Percentiles rank a stretch among this genome's conserved stretches.
These are phyloP conservation scores for Exocentrus adspersus DNA, from an alignment of 2,888 invertebrate species.

Conservation along the genomic window DNA sequence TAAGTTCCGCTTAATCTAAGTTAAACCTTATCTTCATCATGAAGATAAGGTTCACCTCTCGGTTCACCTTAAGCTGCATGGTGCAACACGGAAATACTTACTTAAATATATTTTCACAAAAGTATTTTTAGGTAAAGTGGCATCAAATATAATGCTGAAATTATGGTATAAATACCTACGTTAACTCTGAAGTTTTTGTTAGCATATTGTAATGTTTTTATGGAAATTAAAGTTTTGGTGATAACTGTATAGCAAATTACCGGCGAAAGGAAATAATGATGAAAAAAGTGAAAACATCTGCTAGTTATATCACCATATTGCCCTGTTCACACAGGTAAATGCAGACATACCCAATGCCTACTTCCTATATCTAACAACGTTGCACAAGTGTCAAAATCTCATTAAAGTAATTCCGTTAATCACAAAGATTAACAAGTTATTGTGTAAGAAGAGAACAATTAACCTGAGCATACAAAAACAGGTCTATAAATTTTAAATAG, in stretches of 20 bases:
- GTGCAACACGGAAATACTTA: no score
- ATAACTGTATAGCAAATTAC: neutral
- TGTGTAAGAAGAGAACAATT: conserved; percentile 31
- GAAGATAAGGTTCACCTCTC: no score
- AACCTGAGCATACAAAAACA: conserved; percentile 29
- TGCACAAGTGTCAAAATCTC: conserved; percentile 26
- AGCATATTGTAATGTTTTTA: neutral
- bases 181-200: no score
- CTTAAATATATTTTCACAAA: no score
- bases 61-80: no score
- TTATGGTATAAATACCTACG: no score
- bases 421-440: conserved; percentile 28
- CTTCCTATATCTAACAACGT: conserved; percentile 21
- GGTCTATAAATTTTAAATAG: conserved; percentile 35
- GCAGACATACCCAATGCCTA: conserved; percentile 1
- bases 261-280: neutral
- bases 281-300: conserved; percentile 24
- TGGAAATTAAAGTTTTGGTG: neutral
- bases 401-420: conserved; percentile 25
- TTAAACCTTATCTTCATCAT: no score
- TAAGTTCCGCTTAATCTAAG: no score
- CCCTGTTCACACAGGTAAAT: conserved; percentile 6
- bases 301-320: neutral
- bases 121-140: no score
- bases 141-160: no score